phyloP scores from a whole-genome alignment of 2,888 invertebrate species.

The Drosophila robusta region DNA sequence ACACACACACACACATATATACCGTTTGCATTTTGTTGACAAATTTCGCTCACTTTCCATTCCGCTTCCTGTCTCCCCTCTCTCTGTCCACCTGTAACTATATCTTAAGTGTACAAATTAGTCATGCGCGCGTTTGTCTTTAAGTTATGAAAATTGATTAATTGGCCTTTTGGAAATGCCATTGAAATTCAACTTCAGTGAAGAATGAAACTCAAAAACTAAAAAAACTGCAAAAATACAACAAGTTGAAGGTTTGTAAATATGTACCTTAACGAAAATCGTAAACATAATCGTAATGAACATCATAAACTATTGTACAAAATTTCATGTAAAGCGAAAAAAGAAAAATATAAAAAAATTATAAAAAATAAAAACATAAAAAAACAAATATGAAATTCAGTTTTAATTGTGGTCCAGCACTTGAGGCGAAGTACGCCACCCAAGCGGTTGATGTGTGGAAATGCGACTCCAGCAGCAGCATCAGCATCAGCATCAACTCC shows the following conservation, averaged over 20 bases:
- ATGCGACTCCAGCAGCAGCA: not conserved
- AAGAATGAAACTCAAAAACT: conserved; percentile 47
- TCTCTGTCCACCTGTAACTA: conserved; percentile 15
- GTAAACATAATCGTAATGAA: conserved; percentile 54
- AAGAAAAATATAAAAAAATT: conserved; percentile 37
- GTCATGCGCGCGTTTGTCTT: conserved; percentile 80
- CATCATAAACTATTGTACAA: conserved; percentile 53
- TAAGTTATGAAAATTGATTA: conserved; percentile 64
- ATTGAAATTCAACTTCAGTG: conserved; percentile 65
- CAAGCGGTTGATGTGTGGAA: conserved; percentile 12
- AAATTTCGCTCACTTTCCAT: conserved; percentile 10
- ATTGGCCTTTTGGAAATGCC: conserved; percentile 53
- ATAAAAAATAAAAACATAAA: conserved; percentile 39
- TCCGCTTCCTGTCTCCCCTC: not conserved
- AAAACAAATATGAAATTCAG: conserved; percentile 15
- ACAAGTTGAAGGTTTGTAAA: conserved; percentile 65
- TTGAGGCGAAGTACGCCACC: conserved; percentile 22
- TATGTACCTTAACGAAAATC: conserved; percentile 50
- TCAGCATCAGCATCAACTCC: conserved; percentile 13
- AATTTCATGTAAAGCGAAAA: conserved; percentile 59
- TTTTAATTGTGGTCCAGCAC: conserved; percentile 32
- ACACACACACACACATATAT: too few species aligned
- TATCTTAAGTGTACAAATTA: conserved; percentile 82
- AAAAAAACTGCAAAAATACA: conserved; percentile 5
- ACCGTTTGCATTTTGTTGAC: conserved; percentile 42